A percentile compares a stretch with the other conserved stretches of the same genome.
phyloP scores from a whole-genome alignment of 2,797 vertebrate species.

The Chrysocyon brachyurus region DNA sequence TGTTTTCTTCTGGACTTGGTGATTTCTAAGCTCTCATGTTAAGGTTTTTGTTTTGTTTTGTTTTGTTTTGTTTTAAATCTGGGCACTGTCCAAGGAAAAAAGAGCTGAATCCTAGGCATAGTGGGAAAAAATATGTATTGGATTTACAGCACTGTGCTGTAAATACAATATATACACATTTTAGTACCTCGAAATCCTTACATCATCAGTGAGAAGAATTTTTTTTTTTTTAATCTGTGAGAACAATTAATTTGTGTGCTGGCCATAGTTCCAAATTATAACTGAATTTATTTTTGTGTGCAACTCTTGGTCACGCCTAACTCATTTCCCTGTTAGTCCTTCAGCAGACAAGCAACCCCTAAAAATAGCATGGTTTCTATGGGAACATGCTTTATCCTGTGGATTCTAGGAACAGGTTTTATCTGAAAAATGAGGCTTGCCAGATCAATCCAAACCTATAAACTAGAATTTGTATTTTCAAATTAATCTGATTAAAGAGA shows the following conservation, averaged over 20 bases:
- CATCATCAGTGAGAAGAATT: neutral
- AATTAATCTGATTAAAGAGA: constrained; percentile 60
- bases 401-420: constrained; percentile 62
- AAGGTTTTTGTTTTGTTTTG: neutral
- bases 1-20: neutral
- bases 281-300: constrained; percentile 44
- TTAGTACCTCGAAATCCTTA: neutral
- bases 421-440: constrained; percentile 60
- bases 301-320: neutral
- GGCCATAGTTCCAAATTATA: neutral
- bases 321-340: constrained; percentile 55
- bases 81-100: neutral
- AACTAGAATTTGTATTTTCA: constrained; percentile 53
- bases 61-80: neutral
- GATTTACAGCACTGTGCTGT: neutral
- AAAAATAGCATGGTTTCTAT: constrained; percentile 70
- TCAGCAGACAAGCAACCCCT: constrained; percentile 33
- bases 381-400: constrained; percentile 54
- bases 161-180: neutral
- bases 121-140: neutral
- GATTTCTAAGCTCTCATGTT: neutral
- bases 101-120: neutral
- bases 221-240: neutral
- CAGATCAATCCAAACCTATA: constrained; percentile 61
- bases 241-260: neutral